Base-by-base conservation (phyloP, 2,113 vertebrate genomes). In the Eudyptes chrysolophus region DNA sequence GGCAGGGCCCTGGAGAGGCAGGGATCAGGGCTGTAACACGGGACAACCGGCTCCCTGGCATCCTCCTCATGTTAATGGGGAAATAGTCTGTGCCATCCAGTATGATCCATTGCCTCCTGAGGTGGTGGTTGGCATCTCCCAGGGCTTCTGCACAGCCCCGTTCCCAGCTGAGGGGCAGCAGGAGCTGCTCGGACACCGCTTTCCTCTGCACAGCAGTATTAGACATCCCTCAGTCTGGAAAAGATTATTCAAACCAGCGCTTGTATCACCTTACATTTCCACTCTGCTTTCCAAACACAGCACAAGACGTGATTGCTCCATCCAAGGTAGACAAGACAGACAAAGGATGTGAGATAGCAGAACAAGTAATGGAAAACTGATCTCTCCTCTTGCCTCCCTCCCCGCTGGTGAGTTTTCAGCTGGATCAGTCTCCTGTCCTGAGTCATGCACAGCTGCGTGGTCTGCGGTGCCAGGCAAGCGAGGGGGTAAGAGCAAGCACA, bases 241-340 rank as follows among this genome's bases (percentile, higher is more conserved):
- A 86, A 60, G 38, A 93, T 97, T 91, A 95, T 61, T 69, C 19
- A 46, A 84, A 82, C 26, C 81, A 85, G 34, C 16, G 44, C 65
- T 75, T 55, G 21, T 90, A 95, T 95, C 94, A 84, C 65, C 69
- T 92, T 94, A 95, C 89, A 51, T 91, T 96, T 95, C 96, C 91
- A 82, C 80, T 92, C 65, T 62, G 60, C 89, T 69, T 96, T 97
- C 95, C 92, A 95, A 97, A 93, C 75, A 76, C 30, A 92, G 82
- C 75, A 65, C 61, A 90, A 84, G 80, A 57, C 0, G 1, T 20
- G 40, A 90, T 93, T 95, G 77, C 80, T 80, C 52, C 27, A 69
- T 94, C 95, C 77, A 87, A 97, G 89, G 84, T 87, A 96, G 95
- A 88, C 80, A 77, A 87, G 87, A 87, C 70, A 91, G 74, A 94